Evolutionary conservation across 1,140 invertebrate species (phyloP), one percentile per base, ranked within the genome.

Genomic region (Dendroctonus valens): DNA sequence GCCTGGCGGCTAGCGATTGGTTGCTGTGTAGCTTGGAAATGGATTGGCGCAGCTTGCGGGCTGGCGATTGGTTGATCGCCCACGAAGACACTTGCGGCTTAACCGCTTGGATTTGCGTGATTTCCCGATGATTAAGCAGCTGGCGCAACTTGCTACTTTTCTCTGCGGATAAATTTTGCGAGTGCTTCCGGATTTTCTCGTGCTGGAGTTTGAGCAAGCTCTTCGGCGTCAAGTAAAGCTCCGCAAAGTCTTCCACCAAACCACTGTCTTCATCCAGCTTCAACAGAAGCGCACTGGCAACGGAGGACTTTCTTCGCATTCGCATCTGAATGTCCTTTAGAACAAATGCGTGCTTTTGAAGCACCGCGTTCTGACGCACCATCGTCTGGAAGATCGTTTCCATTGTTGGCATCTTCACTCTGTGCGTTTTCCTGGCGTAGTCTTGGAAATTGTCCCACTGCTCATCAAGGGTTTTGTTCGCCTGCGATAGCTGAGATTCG

Each of bases 341-440:
- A 46, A 77, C 55, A 58, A 76, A 77, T 14, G 50, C 69, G 60
- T 87, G 85, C 52, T 83, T 79, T 12, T 81, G 79, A 3, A 86
- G 69, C 11, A 85, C 81, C 58, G 86, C 85, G 68, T 84, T 84
- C 44, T 89, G 85, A 41, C 81, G 82, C 7, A 87, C 83, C 65
- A 89, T 79, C 0, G 85, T 82, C 73, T 88, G 85, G 75, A 88
- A 89, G 5, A 89, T 83, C 38, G 84, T 82, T 73, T 89, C 87
- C 66, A 89, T 72, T 2, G 83, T 85, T 3, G 84, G 83, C 69
- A 86, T 83, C 71, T 80, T 80, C 73, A 81, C 76, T 63, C 75
- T 78, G 11, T 79, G 75, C 6, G 70, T 73, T 60, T 80, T 81
- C 61, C 81, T 81, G 3, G 79, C 76, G 12, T 80, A 74, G 55